Conservation (phyloP, 2,888 invertebrate species). For the Dilophus febrilis region DNA sequence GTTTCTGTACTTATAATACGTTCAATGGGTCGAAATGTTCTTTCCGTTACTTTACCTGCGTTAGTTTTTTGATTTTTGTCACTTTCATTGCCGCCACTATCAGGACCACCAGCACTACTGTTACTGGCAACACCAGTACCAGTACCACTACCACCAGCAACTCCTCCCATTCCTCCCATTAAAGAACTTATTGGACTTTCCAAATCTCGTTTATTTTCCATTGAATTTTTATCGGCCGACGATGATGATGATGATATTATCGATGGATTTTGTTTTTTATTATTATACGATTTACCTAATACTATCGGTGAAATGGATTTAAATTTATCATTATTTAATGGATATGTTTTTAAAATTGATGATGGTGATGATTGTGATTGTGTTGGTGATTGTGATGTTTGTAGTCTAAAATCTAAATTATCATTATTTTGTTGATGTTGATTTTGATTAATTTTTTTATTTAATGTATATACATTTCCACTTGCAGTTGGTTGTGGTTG, state of each 20-base stretch:
- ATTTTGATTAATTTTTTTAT: neutral
- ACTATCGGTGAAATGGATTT: neutral
- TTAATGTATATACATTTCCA: conserved; percentile 1
- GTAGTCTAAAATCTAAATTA: conserved; percentile 5
- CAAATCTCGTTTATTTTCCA: conserved; percentile 2
- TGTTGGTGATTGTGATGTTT: neutral
- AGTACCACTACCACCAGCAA: too few species aligned
- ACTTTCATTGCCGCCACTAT: too few species aligned
- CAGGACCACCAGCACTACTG: too few species aligned
- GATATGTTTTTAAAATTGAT: too few species aligned
- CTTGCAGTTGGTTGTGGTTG: neutral
- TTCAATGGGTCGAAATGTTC: too few species aligned
- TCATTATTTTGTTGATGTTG: conserved; percentile 1
- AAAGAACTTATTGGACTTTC: conserved; percentile 3
- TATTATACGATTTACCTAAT: neutral
- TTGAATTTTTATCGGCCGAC: neutral
- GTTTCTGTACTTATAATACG: too few species aligned
- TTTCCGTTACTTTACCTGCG: too few species aligned
- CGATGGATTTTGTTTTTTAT: conserved; percentile 3
- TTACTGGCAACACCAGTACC: too few species aligned
- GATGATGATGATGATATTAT: neutral
- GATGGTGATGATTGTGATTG: neutral
- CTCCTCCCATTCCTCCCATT: neutral
- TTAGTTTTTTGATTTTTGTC: too few species aligned
- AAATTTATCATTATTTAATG: too few species aligned